Conservation (phyloP, 2,888 invertebrate species). For the Cheilosia vulpina region DNA sequence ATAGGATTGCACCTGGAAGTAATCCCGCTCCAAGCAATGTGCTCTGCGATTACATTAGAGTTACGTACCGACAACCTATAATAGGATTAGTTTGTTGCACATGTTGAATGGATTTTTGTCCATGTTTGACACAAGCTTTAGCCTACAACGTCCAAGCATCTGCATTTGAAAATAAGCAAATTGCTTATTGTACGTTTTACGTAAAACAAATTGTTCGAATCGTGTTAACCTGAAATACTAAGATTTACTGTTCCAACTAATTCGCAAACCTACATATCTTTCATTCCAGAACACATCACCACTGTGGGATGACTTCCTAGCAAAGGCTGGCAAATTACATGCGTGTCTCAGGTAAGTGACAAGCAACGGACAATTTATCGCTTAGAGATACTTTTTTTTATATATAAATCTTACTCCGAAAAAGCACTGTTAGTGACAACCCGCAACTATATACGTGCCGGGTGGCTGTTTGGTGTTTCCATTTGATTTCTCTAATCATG, state of each 20-base stretch:
- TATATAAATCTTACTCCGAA: slow-evolving; percentile 47
- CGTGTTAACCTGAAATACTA: neutral
- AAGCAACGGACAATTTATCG: slow-evolving; percentile 57
- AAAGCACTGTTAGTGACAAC: slow-evolving; percentile 23
- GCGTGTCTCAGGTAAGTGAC: slow-evolving; percentile 94
- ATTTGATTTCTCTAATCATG: slow-evolving; percentile 42
- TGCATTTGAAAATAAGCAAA: too few relatives aligned
- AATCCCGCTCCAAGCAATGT: too few relatives aligned
- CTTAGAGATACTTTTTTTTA: slow-evolving; percentile 26
- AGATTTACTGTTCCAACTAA: neutral
- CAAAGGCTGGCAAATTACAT: slow-evolving; percentile 97
- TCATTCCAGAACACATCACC: slow-evolving; percentile 94
- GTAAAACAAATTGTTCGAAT: too few relatives aligned
- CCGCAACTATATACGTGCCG: neutral
- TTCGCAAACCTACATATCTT: slow-evolving; percentile 76
- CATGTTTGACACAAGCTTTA: too few relatives aligned
- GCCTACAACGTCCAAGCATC: too few relatives aligned
- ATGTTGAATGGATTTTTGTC: too few relatives aligned
- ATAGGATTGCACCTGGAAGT: too few relatives aligned
- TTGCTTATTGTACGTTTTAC: too few relatives aligned
- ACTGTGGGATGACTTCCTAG: slow-evolving; percentile 97
- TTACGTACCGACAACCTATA: too few relatives aligned
- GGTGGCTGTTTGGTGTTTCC: neutral
- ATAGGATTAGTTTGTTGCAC: too few relatives aligned
- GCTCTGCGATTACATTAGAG: too few relatives aligned